Percentiles rank a stretch among this genome's conserved stretches.
Conservation (phyloP, 2,797 vertebrate species). For the Sebastes kiyomatsui region DNA sequence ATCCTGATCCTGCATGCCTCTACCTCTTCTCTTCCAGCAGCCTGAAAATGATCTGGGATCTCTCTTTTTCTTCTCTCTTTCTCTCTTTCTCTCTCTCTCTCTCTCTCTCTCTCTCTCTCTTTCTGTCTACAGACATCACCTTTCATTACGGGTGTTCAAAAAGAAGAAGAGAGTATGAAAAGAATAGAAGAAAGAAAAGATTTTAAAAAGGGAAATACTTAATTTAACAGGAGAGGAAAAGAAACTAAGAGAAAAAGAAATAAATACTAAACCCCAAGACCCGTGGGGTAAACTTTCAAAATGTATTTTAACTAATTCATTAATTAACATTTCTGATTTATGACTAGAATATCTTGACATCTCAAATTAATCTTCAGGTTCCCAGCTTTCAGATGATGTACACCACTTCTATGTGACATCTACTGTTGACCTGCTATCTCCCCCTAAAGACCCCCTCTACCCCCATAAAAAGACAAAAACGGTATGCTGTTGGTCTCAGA, state of each 20-base stretch:
- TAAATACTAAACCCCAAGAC: neutral
- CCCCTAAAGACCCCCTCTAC: too few species aligned
- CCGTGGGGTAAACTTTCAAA: too few species aligned
- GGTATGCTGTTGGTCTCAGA: too few species aligned
- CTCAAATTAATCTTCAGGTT: too few species aligned
- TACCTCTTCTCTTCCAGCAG: slow-evolving; percentile 1
- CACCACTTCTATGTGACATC: too few species aligned
- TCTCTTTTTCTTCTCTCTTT: neutral
- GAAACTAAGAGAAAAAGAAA: neutral
- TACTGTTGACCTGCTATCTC: too few species aligned
- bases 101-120: neutral
- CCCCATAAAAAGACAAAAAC: too few species aligned
- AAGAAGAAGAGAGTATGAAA: neutral
- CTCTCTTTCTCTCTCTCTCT: neutral
- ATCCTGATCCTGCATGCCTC: neutral
- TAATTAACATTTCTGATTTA: too few species aligned
- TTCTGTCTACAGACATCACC: neutral
- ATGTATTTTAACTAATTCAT: too few species aligned
- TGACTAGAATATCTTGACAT: too few species aligned
- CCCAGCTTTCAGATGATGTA: too few species aligned
- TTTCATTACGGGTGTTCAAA: neutral
- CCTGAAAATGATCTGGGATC: neutral
- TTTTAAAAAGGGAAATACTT: neutral
- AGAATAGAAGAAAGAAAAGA: neutral
- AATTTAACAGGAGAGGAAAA: neutral